Base-by-base conservation (phyloP, 2,888 invertebrate genomes). In the Nomada lathburiana region DNA sequence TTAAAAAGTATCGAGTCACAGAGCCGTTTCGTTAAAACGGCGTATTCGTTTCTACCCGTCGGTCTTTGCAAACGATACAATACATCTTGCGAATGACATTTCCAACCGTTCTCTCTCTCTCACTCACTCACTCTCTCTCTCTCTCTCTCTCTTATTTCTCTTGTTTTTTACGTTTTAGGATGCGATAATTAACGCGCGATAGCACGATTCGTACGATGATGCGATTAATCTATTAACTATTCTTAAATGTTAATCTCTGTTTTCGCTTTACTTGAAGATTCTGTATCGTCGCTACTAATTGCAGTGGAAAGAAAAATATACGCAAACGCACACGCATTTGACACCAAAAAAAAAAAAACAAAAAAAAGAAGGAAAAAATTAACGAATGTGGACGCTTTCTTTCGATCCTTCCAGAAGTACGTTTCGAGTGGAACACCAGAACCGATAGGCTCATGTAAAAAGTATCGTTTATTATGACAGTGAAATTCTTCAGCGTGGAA, bases 191-290 rank as follows among this genome's bases (percentile, higher is more conserved):
- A 70, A 70, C 52, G 84, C 84, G 82, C 83, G 81, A 83, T 69
- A 80, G 72, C 72, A 82, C 80, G 81, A 72, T 72, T 76, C 82
- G 84, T 88, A 89, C 86, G 81, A 80, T 91, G 91, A 90, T 91
- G 89, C 90, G 84, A 92, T 92, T 92, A 93, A 92, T 93, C 90
- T 91, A 93, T 93, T 93, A 93, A 93, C 91, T 88, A 89, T 88
- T 85, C 87, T 90, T 86, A 90, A 86, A 87, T 87, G 89, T 88
- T 88, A 87, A 86, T 86, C 80, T 86, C 87, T 85, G 80, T 89
- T 86, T 88, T 85, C 77, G 85, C 88, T 87, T 89, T 86, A 84
- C 82, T 75, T 80, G 80, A 86, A 86, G 78, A 80, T 92, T 92
- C 91, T 93, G 91, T 92, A 93, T 91, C 88, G 88, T 90, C 88